Base-by-base conservation (phyloP, 2,113 vertebrate genomes). In the Pterophyllum scalare region DNA sequence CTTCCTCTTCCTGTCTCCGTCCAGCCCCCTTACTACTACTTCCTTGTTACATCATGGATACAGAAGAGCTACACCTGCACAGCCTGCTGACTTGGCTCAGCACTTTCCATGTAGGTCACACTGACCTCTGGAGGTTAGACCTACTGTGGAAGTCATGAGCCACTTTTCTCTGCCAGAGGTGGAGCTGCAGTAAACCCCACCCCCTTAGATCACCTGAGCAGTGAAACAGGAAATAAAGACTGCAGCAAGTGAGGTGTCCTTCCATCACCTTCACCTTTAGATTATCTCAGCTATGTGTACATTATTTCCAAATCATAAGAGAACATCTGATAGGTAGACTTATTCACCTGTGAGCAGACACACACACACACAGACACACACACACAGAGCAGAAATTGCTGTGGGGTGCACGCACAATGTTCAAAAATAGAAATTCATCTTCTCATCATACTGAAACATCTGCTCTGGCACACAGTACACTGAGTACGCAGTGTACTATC, bases 251-350 rank as follows among this genome's bases (percentile, higher is more conserved):
- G 61, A 11, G 35, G 86, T 79, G 91, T 91, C 93, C 93, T 92
- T 91, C 49, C 2, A 10, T 91, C 86, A 91, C 92, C 92, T 92
- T 94, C 87, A 92, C 78, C 75, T 90, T 88, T 65, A 49, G 60
- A 85, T 64, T 0, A 4, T 78, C 49, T 38, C 58, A 2, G 70
- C 15, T 6, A 1, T 1, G 54, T 26, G 43, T 14, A 12, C 1
- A 10, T 67, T 77, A 56, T 76, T 58, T 60, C 14, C 22, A 78
- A 33, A 9, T 33, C 38, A 20, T 33, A 28, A 15, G 9, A 46
- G 7, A 31, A 33, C n/a, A 22, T 65, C 43, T 17, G 31, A 72
- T 52, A 72, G 65, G 65, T 31, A 0, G 43, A 67, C 26, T 46
- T 33, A 1, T 33, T 7, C 33, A 33, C 6, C 31, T 81, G 11